Evolutionary conservation across 2,797 vertebrate genomes (phyloP).

Genomic region (Melanotaenia parkinsoni): DNA sequence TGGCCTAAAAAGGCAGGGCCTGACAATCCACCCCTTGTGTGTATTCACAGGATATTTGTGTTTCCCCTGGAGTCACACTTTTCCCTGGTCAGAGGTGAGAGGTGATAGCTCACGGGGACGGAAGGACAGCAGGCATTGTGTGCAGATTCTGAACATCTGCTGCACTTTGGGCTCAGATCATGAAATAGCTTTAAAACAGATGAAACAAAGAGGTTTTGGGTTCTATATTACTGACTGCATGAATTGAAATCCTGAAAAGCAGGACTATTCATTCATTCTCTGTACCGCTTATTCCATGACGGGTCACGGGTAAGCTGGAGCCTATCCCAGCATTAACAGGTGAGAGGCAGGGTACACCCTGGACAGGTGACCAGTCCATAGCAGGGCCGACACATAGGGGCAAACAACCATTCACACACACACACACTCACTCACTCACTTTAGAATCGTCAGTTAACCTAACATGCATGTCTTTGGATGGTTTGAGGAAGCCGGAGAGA

Average conservation of each 20-base stretch:
- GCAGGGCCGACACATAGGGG: too few species aligned
- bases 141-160: constrained; percentile 84
- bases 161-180: constrained; percentile 37
- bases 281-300: too few species aligned
- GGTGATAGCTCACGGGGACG: constrained; percentile 75
- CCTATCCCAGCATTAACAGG: too few species aligned
- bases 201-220: constrained; percentile 44
- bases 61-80: constrained; percentile 71
- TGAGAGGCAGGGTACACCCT: too few species aligned
- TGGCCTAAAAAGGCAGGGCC: constrained; percentile 54
- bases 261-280: too few species aligned
- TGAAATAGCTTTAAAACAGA: constrained; percentile 36
- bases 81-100: constrained; percentile 78
- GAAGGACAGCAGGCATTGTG: constrained; percentile 76
- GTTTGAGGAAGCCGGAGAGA: too few species aligned
- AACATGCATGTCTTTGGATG: too few species aligned
- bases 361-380: too few species aligned
- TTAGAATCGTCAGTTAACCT: too few species aligned
- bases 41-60: constrained; percentile 81
- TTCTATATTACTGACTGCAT: constrained; percentile 8
- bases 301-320: too few species aligned
- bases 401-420: background rate
- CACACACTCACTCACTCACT: too few species aligned
- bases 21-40: constrained; percentile 58
- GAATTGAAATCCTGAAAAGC: background rate